Conservation (phyloP, 2,888 invertebrate species). For the Sesamia inferens region DNA sequence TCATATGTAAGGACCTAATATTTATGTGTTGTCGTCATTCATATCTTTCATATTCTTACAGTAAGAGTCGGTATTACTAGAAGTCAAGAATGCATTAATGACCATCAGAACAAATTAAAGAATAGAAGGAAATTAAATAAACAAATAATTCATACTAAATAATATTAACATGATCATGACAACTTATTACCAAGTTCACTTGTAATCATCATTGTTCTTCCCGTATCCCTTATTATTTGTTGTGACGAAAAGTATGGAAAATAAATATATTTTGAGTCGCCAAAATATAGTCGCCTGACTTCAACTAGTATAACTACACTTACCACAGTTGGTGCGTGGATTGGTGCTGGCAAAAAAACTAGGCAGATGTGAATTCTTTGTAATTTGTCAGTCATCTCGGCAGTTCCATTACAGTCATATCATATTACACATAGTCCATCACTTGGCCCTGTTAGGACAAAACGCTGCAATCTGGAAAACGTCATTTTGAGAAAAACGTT, state of each 20-base stretch:
- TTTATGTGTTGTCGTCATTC: background rate
- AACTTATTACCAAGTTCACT: background rate
- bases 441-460: too few species aligned
- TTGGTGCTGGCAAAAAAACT: background rate
- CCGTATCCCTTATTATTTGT: too few species aligned
- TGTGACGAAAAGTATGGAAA: too few species aligned
- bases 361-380: background rate
- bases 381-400: background rate
- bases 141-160: background rate
- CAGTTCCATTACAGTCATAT: background rate
- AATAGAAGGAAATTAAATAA: background rate
- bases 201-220: too few species aligned
- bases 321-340: background rate
- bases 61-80: background rate
- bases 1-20: too few species aligned
- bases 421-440: background rate
- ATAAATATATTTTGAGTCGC: too few species aligned
- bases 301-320: too few species aligned
- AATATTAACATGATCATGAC: too few species aligned
- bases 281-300: too few species aligned
- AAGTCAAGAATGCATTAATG: background rate
- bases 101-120: conserved; percentile 3
- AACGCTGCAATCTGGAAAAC: too few species aligned
- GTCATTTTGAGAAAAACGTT: too few species aligned
- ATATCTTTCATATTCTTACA: background rate